Evolutionary conservation across 2,113 vertebrate genomes (phyloP).

Genomic region (Irena cyanogastra): DNA sequence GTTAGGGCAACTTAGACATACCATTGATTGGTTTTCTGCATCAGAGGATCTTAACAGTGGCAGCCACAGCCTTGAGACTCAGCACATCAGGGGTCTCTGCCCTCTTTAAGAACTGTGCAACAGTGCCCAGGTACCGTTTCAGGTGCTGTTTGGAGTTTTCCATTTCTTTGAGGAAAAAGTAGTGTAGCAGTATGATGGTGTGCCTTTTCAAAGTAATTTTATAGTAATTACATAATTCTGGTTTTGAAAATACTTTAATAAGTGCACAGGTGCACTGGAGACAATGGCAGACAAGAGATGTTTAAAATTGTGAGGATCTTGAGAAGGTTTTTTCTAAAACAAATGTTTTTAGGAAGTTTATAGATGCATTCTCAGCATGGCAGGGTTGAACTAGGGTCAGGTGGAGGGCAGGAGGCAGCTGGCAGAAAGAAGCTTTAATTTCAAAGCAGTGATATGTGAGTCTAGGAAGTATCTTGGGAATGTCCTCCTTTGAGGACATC

Average conservation of each 20-base stretch:
- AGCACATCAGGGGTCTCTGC: not conserved
- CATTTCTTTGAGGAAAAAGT: not conserved
- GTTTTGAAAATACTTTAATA: not conserved
- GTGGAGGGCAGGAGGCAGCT: not conserved
- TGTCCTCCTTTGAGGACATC: not conserved
- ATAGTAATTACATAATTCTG: not conserved
- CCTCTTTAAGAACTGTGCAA: not conserved
- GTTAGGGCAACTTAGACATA: not conserved
- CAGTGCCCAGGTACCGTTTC: not conserved
- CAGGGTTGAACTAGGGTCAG: not conserved
- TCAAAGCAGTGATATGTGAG: not conserved
- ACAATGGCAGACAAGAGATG: not conserved
- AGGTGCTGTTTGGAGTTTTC: not conserved
- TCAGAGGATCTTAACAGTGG: not conserved
- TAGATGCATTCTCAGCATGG: not conserved
- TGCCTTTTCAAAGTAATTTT: not conserved
- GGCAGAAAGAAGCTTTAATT: not conserved
- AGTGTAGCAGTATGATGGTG: not conserved
- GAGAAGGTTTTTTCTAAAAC: not conserved
- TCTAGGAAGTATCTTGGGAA: not conserved
- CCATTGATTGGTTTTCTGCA: not conserved
- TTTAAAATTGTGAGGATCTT: not conserved
- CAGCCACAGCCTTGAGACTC: not conserved
- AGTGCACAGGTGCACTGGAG: not conserved
- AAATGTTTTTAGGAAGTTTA: not conserved